Evolutionary conservation across 2,888 invertebrate genomes (phyloP).

Genomic region (Drosophila villosipedis): DNA sequence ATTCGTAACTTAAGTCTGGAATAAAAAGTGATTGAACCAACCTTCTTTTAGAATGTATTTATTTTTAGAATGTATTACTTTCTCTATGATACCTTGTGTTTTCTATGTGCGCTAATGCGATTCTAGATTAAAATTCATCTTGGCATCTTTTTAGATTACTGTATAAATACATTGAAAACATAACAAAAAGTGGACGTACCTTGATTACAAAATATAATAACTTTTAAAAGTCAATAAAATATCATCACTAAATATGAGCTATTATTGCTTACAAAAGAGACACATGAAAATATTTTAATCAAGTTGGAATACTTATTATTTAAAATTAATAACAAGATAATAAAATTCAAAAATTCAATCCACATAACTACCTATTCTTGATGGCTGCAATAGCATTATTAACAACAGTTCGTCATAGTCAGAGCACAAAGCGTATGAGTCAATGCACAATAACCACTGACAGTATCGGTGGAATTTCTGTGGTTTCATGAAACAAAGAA

Average conservation of each 20-base stretch:
- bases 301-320: background rate
- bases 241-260: background rate
- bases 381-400: background rate
- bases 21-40: background rate
- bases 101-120: background rate
- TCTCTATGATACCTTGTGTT: background rate
- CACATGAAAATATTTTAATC: background rate
- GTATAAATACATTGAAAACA: background rate
- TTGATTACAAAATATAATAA: background rate
- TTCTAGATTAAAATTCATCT: background rate
- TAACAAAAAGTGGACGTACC: background rate
- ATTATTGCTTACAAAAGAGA: background rate
- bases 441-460: slow-evolving; percentile 37
- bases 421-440: slow-evolving; percentile 44
- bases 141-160: background rate
- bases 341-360: background rate
- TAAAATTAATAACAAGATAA: background rate
- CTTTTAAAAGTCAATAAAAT: background rate
- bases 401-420: slow-evolving; percentile 34
- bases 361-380: background rate
- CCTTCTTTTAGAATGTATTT: background rate
- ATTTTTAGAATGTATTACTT: background rate
- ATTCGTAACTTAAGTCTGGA: background rate
- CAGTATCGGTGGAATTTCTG: slow-evolving; percentile 31
- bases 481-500: slow-evolving; percentile 42